Base-by-base conservation (phyloP, 2,888 invertebrate species). In the Polia nebulosa region DNA sequence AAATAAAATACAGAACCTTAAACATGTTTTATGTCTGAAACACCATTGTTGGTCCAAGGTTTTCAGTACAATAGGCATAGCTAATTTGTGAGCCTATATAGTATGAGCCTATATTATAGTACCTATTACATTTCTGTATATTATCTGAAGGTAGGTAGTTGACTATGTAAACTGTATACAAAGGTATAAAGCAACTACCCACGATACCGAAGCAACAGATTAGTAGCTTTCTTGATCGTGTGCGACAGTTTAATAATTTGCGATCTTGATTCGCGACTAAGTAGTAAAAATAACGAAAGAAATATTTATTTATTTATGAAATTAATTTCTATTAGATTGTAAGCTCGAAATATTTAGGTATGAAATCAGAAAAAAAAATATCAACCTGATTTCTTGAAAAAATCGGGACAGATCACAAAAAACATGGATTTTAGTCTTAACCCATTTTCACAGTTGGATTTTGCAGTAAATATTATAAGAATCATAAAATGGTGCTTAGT, bases 31-130 rank as follows among this genome's bases (percentile, higher is more conserved):
- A 13, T 36, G 36, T 39, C 47, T 66, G 45, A 67, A 71, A 70
- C 27, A 52, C 32, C 49, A 69, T 80, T 67, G 62, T 63, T 55
- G 7, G 47, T 52, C 27, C 82, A 79, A 80, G 82, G 82, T 44
- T 71, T 80, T 47, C 17, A 44, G 5, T n/a, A 71, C 52, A 67
- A 82, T 61, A 53, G 36, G 20, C 29, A 22, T 17, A 41, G 44
- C 15, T 29, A 56, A 68, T 63, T 56, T 76, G 76, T 62, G 32
- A 36, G 29, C 45, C 27, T 58, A 32, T 20, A 56, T n/a, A n/a
- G n/a, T n/a, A n/a, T n/a, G n/a, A n/a, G n/a, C 7, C 1, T 45
- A 7, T n/a, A 15, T 39, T 45, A 55, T 49, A 45, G 73, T 55
- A 29, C 13, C 51, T 45, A 52, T 49, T 51, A 59, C 0, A 47